Conservation (phyloP, 30 jellyfish, hydroid and myxozoan species). For the Hydractinia symbiolongicarpus region DNA sequence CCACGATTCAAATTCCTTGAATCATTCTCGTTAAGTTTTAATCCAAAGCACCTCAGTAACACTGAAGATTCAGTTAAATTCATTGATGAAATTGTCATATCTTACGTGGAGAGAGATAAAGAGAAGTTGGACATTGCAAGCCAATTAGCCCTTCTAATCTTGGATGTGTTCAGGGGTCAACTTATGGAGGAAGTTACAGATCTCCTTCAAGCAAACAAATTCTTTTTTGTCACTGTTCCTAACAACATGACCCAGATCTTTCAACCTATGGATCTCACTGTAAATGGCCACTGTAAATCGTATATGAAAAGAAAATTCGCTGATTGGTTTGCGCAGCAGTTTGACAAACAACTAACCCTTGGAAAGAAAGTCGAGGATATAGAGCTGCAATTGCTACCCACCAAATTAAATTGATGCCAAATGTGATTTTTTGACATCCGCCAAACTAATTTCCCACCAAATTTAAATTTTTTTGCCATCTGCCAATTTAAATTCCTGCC, state of each 20-base stretch:
- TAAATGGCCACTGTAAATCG: neutral
- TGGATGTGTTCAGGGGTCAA: constrained; percentile 20
- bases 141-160: constrained; percentile 14
- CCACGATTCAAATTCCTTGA: neutral
- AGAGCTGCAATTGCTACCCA: no score
- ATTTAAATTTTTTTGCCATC: no score
- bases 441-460: no score
- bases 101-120: neutral
- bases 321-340: no score
- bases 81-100: no score
- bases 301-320: no score
- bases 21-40: neutral
- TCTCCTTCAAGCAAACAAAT: neutral
- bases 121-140: neutral
- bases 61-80: no score
- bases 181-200: neutral
- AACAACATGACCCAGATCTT: constrained; percentile 16
- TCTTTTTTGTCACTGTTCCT: neutral
- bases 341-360: no score
- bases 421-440: no score
- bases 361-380: no score
- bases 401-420: no score
- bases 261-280: constrained; percentile 20
- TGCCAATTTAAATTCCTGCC: no score
- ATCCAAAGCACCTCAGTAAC: constrained; percentile 5